A percentile compares a stretch with the other conserved stretches of the same genome.
These are phyloP conservation scores for Calidris pygmaea DNA, from an alignment of 2,113 vertebrate genomes.

Conservation along the genomic window DNA sequence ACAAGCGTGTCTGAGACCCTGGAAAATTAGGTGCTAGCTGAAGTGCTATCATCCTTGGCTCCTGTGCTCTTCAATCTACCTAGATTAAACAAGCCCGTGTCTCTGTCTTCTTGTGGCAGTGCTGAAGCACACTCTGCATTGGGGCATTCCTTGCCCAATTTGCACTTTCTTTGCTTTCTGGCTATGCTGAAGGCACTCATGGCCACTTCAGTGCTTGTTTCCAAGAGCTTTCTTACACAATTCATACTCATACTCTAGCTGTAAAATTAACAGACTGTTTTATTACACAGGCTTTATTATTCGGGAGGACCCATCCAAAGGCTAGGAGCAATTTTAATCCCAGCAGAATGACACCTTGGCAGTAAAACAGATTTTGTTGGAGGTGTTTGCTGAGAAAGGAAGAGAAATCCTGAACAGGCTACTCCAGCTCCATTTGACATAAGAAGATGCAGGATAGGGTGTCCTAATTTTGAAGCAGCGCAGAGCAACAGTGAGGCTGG, in stretches of 20 bases:
- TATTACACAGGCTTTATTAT: not conserved
- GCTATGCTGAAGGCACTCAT: not conserved
- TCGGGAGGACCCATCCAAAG: not conserved
- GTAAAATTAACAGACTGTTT: slow-evolving; percentile 50
- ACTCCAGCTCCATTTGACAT: not conserved
- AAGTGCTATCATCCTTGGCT: not conserved
- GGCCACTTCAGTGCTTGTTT: not conserved
- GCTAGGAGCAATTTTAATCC: not conserved
- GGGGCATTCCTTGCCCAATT: not conserved
- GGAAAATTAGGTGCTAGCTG: not conserved
- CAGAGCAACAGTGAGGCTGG: rapidly evolving
- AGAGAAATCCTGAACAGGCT: not conserved
- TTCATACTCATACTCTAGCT: not conserved
- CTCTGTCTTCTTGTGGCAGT: not conserved
- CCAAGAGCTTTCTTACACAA: not conserved
- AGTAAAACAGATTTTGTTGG: not conserved
- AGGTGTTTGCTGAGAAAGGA: not conserved
- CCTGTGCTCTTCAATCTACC: not conserved
- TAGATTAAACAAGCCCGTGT: not conserved
- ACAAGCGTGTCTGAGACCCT: not conserved
- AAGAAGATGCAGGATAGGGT: not conserved
- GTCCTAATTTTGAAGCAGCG: not conserved
- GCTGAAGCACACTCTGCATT: not conserved
- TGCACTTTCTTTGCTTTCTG: not conserved
- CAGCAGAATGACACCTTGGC: not conserved